A percentile compares a stretch with the other conserved stretches of the same genome.
phyloP scores from a whole-genome alignment of 92 coral and sea anemone species.

The Pocillopora grandis region DNA sequence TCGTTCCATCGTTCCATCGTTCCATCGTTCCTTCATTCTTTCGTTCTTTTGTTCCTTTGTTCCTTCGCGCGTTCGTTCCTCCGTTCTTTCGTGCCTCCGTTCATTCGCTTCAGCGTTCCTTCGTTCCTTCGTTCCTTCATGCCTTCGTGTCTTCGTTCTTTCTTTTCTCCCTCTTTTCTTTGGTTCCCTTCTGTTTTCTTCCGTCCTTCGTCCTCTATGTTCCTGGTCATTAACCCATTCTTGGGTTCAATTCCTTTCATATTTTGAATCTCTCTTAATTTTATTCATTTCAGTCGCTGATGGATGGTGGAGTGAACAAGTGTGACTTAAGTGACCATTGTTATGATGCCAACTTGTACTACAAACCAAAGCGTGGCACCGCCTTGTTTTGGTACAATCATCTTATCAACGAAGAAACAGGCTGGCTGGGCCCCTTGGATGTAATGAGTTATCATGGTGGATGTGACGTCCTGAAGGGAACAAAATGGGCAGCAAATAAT shows the following conservation, averaged over 20 bases:
- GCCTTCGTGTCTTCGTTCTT: background rate
- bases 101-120: background rate
- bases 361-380: constrained; percentile 87
- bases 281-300: constrained; percentile 8
- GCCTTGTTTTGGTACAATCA: constrained; percentile 97
- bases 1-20: background rate
- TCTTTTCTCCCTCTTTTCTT: background rate
- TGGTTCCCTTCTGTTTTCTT: background rate
- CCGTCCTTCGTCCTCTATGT: constrained; percentile 4
- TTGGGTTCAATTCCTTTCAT: background rate
- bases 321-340: constrained; percentile 81
- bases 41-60: background rate
- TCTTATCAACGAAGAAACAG: constrained; percentile 73
- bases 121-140: background rate
- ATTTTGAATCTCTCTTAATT: background rate
- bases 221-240: background rate
- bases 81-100: background rate
- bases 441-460: constrained; percentile 88
- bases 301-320: constrained; percentile 48
- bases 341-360: constrained; percentile 69
- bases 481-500: constrained; percentile 97
- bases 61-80: background rate
- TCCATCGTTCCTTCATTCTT: background rate
- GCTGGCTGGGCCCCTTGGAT: constrained; percentile 87
- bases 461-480: constrained; percentile 95